Evolutionary conservation across 2,113 vertebrate genomes (phyloP), one percentile per base, ranked within the genome.

Genomic region (Ceyx margarethae): DNA sequence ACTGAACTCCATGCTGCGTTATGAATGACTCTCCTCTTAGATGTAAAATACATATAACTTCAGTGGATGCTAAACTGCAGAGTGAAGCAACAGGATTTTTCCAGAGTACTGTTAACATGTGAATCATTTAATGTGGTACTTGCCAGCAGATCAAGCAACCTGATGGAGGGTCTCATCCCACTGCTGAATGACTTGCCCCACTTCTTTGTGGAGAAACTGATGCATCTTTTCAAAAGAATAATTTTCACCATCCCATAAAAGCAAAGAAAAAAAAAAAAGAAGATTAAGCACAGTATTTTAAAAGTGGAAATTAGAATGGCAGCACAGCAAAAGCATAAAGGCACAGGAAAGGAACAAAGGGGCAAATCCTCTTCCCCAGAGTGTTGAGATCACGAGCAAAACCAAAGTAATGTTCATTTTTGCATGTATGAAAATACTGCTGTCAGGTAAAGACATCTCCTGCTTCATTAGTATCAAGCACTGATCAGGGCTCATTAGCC

Each of bases 331-430:
- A 72, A 37, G 37, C 37, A 37, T 37, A 37, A 37, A 37, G 94
- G 92, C 89, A 48, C 12, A 72, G 77, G 89, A 95, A 57, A 72
- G 81, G 89, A 95, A 50, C 84, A 53, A 90, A 93, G 73, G 46
- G 83, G 73, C 91, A 81, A 86, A 83, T 75, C 43, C 40, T 22
- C 35, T 56, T 61, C 40, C 72, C 91, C 53, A 19, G 3, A 87
- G 74, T 16, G 4, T 3, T 19, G 50, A 74, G 74, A 84, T 92
- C 74, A 42, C 40, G 18, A 64, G 31, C 48, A 43, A 80, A 75
- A 43, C 12, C 22, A 11, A 61, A 78, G 69, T 10, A 3, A 9
- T 0, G 9, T 1, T 88, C 40, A 31, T 2, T 72, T 57, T 66
- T 79, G 65, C 53, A 57, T 13, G 48, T 51, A 18, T 0, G 1